Base-by-base conservation (phyloP, 2,113 vertebrate species). In the Hassar affinis region DNA sequence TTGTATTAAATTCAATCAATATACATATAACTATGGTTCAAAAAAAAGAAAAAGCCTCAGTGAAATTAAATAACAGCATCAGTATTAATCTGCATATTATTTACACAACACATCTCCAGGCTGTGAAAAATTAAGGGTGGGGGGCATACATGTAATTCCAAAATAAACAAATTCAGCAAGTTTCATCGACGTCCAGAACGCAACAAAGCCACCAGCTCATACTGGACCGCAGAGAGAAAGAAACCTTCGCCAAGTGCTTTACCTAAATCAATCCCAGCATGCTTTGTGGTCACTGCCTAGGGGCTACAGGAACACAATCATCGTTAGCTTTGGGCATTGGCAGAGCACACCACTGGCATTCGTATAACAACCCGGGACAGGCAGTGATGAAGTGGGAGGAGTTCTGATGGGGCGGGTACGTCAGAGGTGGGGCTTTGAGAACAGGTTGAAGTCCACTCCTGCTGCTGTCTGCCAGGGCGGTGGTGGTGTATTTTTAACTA, bases 61-160 rank as follows among this genome's bases (percentile, higher is more conserved):
- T 90, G 85, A 74, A 91, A 89, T 93, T 93, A 94, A 93, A 93
- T 92, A 93, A 90, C 83, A 91, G 88, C 62, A 88, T 92, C 88
- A 86, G 89, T 88, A 88, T 87, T 90, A 89, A 87, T 88, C 89
- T 87, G 89, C 86, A 83, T 91, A 92, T 91, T 91, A 93, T 92
- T 84, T 90, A 92, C 91, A 93, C 89, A 90, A 91, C 84, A 88
- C 81, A 77, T 89, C 87, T 85, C 90, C 84, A 90, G 83, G 54
- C 54, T 47, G 61, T 80, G 85, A 85, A 59, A 81, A 78, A n/a
- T 80, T 57, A 81, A 87, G 83, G 77, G 84, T 45, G n/a, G 17
- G 49, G 30, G 38, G 49, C 45, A 78, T n/a, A 83, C 25, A 33
- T 69, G 51, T 66, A 78, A 75, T 66, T 79, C 33, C 49, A 82